Base-by-base conservation (phyloP, 2,888 invertebrate genomes). In the Bibio marci region DNA sequence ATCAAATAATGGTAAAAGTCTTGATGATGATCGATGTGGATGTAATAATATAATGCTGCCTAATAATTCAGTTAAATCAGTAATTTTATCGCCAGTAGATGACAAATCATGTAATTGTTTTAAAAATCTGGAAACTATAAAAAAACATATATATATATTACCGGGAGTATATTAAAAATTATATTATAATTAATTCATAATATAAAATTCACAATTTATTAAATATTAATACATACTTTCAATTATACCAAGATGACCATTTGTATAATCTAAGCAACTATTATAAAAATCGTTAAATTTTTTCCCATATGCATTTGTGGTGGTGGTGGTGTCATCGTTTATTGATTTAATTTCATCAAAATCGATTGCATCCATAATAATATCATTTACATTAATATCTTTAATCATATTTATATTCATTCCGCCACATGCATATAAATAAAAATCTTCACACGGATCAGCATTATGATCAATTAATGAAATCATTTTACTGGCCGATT, bases 391-490 rank as follows among this genome's bases (percentile, higher is more conserved):
- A 10, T 13, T 11, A n/a, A 11, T 11, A n/a, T 42, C 37, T 12
- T 36, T 27, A 35, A 44, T 35, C 7, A 38, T 28, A 39, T 44
- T 42, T 2, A 44, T 17, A 14, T 33, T 31, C 5, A 44, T 33
- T 3, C 44, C 44, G 19, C 41, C 33, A 35, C 44, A 44, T n/a
- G 42, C 41, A 28, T 41, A 44, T 33, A 13, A 30, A 26, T 43
- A 44, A 26, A 44, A 44, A 27, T 44, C 44, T 5, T 43, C 42
- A 33, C 44, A 44, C 4, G 41, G 42, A 38, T 44, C 42, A 12
- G 19, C 14, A 32, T 22, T 41, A 28, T 44, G 44, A 31, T 44
- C 42, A 17, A 44, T 43, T 7, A 43, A 30, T 3, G 44, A 38
- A 10, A 44, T 14, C 42, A 44, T 44, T 39, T 39, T 36, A 27